Conservation (phyloP, 2,113 vertebrate genomes). For the Urocynchramus pylzowi region DNA sequence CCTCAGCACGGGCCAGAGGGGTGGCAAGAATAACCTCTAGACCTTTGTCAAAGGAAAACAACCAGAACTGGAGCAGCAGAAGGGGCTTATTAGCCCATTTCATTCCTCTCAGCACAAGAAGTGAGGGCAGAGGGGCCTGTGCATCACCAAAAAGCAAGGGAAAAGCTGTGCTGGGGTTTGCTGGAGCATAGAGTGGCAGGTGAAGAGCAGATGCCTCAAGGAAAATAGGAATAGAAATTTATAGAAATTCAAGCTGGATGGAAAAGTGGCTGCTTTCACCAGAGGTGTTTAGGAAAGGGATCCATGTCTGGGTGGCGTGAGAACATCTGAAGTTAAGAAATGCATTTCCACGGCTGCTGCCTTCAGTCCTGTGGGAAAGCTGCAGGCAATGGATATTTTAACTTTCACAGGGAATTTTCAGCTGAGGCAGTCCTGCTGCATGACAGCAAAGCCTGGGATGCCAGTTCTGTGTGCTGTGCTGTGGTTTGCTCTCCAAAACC, state of each 20-base stretch:
- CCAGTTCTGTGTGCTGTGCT: not conserved
- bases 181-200: not conserved
- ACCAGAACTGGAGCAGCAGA: not conserved
- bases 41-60: not conserved
- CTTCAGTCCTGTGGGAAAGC: not conserved
- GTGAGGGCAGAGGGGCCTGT: not conserved
- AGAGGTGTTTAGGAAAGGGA: not conserved
- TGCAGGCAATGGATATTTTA: not conserved
- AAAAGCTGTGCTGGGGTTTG: not conserved
- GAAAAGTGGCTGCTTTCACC: not conserved
- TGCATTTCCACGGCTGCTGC: not conserved
- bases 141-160: not conserved
- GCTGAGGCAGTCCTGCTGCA: not conserved
- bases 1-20: rapidly evolving
- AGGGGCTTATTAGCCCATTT: not conserved
- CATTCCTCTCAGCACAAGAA: not conserved
- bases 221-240: not conserved
- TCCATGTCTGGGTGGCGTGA: rapidly evolving
- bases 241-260: not conserved
- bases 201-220: not conserved
- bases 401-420: not conserved
- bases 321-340: not conserved
- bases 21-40: not conserved
- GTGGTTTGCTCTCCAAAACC: not conserved
- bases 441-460: rapidly evolving